A percentile compares a stretch with the other conserved stretches of the same genome.
Conservation (phyloP, 2,888 invertebrate genomes). For the Trimorus sp. region DNA sequence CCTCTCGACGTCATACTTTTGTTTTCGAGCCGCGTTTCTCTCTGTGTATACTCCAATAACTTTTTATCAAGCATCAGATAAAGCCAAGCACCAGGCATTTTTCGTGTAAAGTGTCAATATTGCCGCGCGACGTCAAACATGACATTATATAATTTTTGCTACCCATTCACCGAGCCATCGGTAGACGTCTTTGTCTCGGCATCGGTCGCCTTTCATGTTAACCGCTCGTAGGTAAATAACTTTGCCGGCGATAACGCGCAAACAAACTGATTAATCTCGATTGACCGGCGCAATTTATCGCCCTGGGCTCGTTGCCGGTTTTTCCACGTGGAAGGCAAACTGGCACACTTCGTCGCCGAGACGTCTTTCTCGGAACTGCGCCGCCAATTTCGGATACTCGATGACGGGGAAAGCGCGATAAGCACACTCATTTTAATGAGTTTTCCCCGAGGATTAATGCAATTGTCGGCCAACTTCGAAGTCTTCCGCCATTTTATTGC, state of each 20-base stretch:
- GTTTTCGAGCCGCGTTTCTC: constrained; percentile 37
- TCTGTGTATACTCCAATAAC: constrained; percentile 38
- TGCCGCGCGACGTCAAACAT: constrained; percentile 57
- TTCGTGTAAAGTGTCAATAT: constrained; percentile 58
- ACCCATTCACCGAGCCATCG: constrained; percentile 60
- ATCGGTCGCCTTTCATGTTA: constrained; percentile 71
- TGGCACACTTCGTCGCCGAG: too few relatives aligned
- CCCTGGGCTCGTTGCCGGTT: constrained; percentile 38
- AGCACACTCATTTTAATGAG: too few relatives aligned
- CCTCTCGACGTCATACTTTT: constrained; percentile 28
- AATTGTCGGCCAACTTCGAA: too few relatives aligned
- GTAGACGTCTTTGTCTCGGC: constrained; percentile 68
- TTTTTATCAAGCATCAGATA: constrained; percentile 53
- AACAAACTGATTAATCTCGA: constrained; percentile 68
- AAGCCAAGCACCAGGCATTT: constrained; percentile 45
- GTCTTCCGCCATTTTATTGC: too few relatives aligned
- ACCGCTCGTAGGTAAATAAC: constrained; percentile 71
- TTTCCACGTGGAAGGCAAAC: neutral
- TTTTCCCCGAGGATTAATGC: too few relatives aligned
- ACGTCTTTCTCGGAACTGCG: too few relatives aligned
- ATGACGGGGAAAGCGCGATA: too few relatives aligned
- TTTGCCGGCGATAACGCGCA: constrained; percentile 67
- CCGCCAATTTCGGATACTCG: too few relatives aligned
- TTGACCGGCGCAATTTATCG: constrained; percentile 62
- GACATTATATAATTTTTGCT: constrained; percentile 66